Percentiles rank a stretch among this genome's conserved stretches.
Evolutionary conservation across 2,797 vertebrate species (phyloP).

Genomic region (Etheostoma perlongum): DNA sequence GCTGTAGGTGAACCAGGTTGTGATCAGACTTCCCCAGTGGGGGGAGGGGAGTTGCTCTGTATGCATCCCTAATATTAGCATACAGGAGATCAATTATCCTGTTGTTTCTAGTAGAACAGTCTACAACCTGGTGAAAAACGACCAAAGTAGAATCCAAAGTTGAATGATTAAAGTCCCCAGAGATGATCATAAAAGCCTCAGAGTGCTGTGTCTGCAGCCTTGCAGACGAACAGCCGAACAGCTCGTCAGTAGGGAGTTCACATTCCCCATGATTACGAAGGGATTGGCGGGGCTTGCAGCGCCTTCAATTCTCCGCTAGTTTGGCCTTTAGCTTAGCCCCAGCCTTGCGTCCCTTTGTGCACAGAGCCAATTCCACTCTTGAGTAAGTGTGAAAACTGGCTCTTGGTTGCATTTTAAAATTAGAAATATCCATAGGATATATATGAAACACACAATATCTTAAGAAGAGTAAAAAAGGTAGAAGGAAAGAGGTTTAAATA

Average conservation of each 20-base stretch:
- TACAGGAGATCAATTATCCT: not conserved
- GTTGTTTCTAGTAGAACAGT: not conserved
- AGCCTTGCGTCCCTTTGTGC: too few relatives aligned
- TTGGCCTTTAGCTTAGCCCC: too few relatives aligned
- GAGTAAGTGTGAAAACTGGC: too few relatives aligned
- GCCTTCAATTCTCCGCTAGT: too few relatives aligned
- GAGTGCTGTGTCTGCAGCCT: not conserved
- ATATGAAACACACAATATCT: too few relatives aligned
- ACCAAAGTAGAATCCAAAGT: conserved; percentile 1
- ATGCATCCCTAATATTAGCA: too few relatives aligned
- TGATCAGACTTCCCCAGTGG: conserved; percentile 1
- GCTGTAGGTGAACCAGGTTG: not conserved
- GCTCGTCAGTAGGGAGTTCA: not conserved
- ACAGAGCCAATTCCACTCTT: too few relatives aligned
- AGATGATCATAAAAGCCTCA: not conserved
- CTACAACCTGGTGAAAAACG: not conserved
- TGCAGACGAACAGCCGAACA: not conserved
- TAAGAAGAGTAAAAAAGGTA: too few relatives aligned
- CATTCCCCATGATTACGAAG: not conserved
- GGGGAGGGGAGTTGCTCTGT: not conserved
- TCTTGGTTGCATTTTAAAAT: too few relatives aligned
- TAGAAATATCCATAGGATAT: too few relatives aligned
- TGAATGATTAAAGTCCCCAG: not conserved
- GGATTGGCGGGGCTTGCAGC: not conserved
- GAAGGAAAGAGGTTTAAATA: too few relatives aligned